These are phyloP conservation scores for Lepidonotus clava DNA, from an alignment of 2,888 invertebrate species.

Conservation along the genomic window DNA sequence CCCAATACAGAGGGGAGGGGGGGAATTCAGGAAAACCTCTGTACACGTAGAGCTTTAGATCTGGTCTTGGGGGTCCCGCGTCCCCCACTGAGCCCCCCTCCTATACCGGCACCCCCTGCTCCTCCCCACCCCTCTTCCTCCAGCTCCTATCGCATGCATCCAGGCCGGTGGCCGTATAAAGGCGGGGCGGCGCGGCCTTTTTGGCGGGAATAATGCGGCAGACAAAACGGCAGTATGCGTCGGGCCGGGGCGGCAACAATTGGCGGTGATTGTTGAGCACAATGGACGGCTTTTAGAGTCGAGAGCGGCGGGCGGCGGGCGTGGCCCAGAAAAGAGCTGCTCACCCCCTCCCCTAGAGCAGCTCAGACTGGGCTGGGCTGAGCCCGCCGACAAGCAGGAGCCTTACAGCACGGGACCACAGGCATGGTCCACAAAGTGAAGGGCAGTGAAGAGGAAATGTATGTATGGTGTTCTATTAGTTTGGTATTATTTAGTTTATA, in stretches of 20 bases:
- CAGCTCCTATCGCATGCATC: conserved; percentile 21
- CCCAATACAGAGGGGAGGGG: no score
- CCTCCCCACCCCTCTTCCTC: background rate
- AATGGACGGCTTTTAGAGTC: conserved; percentile 48
- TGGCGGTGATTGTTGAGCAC: conserved; percentile 42
- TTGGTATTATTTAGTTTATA: no score
- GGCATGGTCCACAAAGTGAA: no score
- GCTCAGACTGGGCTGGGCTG: background rate
- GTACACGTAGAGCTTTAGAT: no score
- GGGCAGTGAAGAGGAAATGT: no score
- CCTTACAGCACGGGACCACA: no score
- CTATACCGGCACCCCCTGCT: background rate
- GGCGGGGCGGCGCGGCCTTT: conserved; percentile 1
- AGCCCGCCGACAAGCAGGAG: no score
- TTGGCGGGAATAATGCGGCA: conserved; percentile 30
- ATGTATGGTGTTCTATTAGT: no score
- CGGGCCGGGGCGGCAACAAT: conserved; percentile 24
- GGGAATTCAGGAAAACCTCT: no score
- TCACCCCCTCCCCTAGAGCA: background rate
- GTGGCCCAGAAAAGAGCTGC: conserved; percentile 25
- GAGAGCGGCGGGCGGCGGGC: conserved; percentile 8
- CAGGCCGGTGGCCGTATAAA: conserved; percentile 11
- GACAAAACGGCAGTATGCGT: conserved; percentile 44
- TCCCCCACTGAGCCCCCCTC: background rate
- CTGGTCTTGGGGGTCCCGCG: background rate